Conservation (phyloP, 2,797 vertebrate genomes). For the Rhabdomys pumilio region DNA sequence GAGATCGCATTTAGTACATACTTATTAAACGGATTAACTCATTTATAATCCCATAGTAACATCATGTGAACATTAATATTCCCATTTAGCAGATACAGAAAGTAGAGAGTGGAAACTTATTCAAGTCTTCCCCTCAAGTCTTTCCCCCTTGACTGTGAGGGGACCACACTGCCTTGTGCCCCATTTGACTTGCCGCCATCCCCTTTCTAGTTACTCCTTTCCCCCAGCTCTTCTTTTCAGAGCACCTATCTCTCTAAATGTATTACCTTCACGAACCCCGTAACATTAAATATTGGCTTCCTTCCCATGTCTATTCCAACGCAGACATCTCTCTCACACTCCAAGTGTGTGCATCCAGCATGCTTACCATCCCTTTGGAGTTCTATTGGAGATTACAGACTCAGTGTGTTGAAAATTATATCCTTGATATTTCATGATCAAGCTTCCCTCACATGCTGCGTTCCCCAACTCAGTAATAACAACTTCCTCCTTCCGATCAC, state of each 20-base stretch:
- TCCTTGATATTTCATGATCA: neutral
- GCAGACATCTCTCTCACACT: neutral
- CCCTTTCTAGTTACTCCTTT: neutral
- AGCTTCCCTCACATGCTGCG: accelerated
- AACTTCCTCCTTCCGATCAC: neutral
- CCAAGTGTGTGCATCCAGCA: neutral
- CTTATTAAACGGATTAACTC: conserved; percentile 26
- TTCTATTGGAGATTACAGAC: neutral
- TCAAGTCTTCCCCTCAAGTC: neutral
- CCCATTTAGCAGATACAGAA: neutral
- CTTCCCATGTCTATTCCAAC: neutral
- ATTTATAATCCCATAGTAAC: conserved; percentile 35
- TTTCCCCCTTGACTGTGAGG: neutral
- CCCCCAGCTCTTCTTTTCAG: neutral
- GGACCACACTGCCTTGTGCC: neutral
- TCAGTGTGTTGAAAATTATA: conserved; percentile 22
- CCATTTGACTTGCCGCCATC: neutral
- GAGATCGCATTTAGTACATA: neutral
- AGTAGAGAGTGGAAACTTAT: neutral
- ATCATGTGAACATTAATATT: neutral
- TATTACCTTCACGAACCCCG: neutral
- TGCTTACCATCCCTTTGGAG: neutral
- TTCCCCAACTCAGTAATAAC: neutral
- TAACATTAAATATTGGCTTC: neutral
- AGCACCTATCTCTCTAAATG: neutral